Conservation (phyloP, 2,113 vertebrate species). For the Eleginops maclovinus region DNA sequence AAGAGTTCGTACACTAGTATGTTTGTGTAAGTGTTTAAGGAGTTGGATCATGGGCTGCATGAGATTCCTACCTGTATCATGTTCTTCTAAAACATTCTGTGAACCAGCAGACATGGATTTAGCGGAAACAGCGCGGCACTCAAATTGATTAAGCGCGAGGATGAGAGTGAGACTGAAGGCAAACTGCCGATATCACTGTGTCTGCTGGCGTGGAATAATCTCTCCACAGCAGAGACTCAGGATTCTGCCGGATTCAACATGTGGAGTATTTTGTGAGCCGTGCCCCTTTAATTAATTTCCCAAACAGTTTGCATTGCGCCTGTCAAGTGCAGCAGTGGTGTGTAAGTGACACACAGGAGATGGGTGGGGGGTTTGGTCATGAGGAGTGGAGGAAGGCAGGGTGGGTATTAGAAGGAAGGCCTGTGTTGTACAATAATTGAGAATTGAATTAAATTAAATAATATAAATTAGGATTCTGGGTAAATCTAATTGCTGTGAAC, state of each 20-base stretch:
- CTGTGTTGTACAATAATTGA: slow-evolving; percentile 64
- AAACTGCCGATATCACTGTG: slow-evolving; percentile 29
- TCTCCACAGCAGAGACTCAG: slow-evolving; percentile 48
- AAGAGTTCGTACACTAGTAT: no score
- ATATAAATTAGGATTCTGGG: slow-evolving; percentile 70
- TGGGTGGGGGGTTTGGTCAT: slow-evolving; percentile 27
- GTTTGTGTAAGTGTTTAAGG: no score
- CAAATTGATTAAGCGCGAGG: slow-evolving; percentile 36
- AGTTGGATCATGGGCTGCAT: background rate
- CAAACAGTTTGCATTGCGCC: slow-evolving; percentile 53
- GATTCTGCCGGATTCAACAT: slow-evolving; percentile 53
- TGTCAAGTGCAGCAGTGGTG: slow-evolving; percentile 41
- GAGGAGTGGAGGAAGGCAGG: slow-evolving; percentile 26
- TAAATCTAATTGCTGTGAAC: slow-evolving; percentile 66
- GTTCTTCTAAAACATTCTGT: slow-evolving; percentile 9
- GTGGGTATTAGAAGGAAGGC: background rate
- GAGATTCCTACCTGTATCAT: background rate
- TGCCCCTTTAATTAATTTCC: slow-evolving; percentile 42
- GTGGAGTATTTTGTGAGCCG: slow-evolving; percentile 46
- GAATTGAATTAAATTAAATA: slow-evolving; percentile 66
- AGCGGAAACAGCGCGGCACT: slow-evolving; percentile 25
- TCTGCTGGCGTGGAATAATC: slow-evolving; percentile 58
- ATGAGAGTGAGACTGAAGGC: slow-evolving; percentile 26
- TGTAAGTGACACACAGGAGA: slow-evolving; percentile 45
- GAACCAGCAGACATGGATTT: slow-evolving; percentile 16